Evolutionary conservation across 2,113 vertebrate species (phyloP).

Genomic region (Sporophila hypoxantha): DNA sequence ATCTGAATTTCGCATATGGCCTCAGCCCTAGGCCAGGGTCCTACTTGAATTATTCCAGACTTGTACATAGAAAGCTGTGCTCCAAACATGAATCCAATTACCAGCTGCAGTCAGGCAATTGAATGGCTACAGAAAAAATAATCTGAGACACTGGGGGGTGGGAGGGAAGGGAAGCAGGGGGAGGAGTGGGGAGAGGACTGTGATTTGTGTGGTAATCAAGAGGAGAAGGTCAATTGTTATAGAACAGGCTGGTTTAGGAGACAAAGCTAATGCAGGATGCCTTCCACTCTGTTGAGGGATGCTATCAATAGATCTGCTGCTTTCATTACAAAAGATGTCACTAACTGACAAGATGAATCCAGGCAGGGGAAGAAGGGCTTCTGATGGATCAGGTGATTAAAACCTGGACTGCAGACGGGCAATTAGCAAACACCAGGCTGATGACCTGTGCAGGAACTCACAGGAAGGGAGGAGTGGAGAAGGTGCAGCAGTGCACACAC

Average conservation of each 20-base stretch:
- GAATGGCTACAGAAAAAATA: slow-evolving; percentile 62
- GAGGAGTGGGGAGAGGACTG: slow-evolving; percentile 28
- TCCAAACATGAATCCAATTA: slow-evolving; percentile 77
- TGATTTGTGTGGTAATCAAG: slow-evolving; percentile 77
- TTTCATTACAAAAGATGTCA: slow-evolving; percentile 67
- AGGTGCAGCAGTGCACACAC: neutral
- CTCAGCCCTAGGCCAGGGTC: slow-evolving; percentile 63
- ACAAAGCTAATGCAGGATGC: slow-evolving; percentile 61
- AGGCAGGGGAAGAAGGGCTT: slow-evolving; percentile 35
- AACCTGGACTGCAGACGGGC: slow-evolving; percentile 20
- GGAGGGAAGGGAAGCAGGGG: slow-evolving; percentile 5
- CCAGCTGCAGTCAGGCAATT: slow-evolving; percentile 66
- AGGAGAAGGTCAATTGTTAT: slow-evolving; percentile 75
- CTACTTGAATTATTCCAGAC: slow-evolving; percentile 67
- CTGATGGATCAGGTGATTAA: slow-evolving; percentile 69
- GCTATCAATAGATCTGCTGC: slow-evolving; percentile 64
- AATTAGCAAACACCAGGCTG: slow-evolving; percentile 48
- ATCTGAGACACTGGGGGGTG: slow-evolving; percentile 46
- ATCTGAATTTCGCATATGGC: slow-evolving; percentile 68
- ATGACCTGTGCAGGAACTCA: slow-evolving; percentile 28
- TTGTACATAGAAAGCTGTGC: slow-evolving; percentile 50
- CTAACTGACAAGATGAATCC: slow-evolving; percentile 62
- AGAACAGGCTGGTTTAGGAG: slow-evolving; percentile 67
- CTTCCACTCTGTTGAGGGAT: slow-evolving; percentile 59
- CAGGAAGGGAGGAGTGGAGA: neutral